Percentiles rank a stretch among this genome's conserved stretches.
Conservation (phyloP, 2,797 vertebrate genomes). For the Aulostomus chinensis region DNA sequence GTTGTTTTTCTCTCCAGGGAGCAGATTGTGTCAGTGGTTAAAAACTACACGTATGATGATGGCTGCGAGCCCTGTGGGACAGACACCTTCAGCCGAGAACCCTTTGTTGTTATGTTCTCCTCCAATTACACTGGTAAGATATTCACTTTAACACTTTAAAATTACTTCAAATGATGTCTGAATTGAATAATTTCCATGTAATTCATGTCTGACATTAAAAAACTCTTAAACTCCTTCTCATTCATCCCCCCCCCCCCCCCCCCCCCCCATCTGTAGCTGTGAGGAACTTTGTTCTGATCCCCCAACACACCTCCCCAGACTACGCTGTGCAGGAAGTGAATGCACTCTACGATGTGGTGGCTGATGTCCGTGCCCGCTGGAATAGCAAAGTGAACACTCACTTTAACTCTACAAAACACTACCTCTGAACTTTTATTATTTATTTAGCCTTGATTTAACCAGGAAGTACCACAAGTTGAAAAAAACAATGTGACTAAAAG, state of each 20-base stretch:
- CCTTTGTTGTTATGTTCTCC: slow-evolving; percentile 88
- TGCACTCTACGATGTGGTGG: slow-evolving; percentile 86
- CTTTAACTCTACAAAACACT: too few relatives aligned
- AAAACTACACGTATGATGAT: slow-evolving; percentile 87
- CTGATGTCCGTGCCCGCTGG: slow-evolving; percentile 82
- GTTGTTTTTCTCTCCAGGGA: too few relatives aligned
- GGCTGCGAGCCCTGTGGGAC: slow-evolving; percentile 74
- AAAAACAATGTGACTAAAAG: too few relatives aligned
- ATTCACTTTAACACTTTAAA: too few relatives aligned
- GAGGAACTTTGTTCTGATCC: slow-evolving; percentile 83
- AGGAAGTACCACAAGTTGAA: too few relatives aligned
- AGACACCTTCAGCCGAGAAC: slow-evolving; percentile 86
- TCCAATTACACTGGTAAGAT: slow-evolving; percentile 70
- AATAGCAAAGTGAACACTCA: slow-evolving; percentile 83
- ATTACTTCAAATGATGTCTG: too few relatives aligned
- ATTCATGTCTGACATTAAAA: not conserved
- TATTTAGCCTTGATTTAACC: too few relatives aligned
- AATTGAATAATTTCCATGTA: too few relatives aligned
- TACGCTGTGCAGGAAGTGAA: slow-evolving; percentile 81
- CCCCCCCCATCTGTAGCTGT: slow-evolving; percentile 60
- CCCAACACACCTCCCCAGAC: slow-evolving; percentile 86
- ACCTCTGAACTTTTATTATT: too few relatives aligned
- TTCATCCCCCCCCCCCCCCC: not conserved
- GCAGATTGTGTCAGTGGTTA: slow-evolving; percentile 72
- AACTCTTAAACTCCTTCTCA: not conserved